A percentile compares a stretch with the other conserved stretches of the same genome.
Conservation (phyloP, 2,113 vertebrate species). For the Hippotragus niger region DNA sequence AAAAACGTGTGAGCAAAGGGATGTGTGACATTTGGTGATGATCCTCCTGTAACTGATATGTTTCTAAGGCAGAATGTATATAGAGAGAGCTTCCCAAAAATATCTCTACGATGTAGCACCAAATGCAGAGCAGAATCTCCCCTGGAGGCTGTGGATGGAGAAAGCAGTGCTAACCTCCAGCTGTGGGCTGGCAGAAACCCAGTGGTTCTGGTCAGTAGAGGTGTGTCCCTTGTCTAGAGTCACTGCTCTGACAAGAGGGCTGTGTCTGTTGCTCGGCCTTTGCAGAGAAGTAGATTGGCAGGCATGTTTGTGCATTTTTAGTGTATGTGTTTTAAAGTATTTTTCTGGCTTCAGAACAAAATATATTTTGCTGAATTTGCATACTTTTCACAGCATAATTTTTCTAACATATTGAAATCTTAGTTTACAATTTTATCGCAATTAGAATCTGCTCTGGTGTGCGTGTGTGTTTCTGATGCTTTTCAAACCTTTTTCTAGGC, state of each 20-base stretch:
- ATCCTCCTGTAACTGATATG: rapidly evolving
- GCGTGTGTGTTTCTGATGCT: background rate
- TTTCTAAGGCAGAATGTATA: background rate
- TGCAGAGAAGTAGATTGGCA: background rate
- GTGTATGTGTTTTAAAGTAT: background rate
- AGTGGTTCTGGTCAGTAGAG: background rate
- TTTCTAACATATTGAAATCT: background rate
- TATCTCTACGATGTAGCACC: rapidly evolving
- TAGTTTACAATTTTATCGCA: background rate
- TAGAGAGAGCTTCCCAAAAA: background rate
- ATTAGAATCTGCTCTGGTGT: background rate
- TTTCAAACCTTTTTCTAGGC: background rate
- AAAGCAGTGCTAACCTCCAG: background rate
- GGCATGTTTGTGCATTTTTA: background rate
- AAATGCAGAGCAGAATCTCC: background rate
- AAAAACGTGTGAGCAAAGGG: background rate
- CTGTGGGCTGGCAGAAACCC: background rate
- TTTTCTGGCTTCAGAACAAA: background rate
- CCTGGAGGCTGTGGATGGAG: background rate
- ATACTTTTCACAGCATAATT: background rate
- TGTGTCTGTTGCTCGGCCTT: no score
- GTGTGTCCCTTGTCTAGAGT: background rate
- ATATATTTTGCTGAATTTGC: background rate
- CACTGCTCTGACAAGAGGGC: background rate
- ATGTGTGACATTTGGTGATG: background rate